Base-by-base conservation (phyloP, 2,113 vertebrate species). In the Muscicapa adusta region DNA sequence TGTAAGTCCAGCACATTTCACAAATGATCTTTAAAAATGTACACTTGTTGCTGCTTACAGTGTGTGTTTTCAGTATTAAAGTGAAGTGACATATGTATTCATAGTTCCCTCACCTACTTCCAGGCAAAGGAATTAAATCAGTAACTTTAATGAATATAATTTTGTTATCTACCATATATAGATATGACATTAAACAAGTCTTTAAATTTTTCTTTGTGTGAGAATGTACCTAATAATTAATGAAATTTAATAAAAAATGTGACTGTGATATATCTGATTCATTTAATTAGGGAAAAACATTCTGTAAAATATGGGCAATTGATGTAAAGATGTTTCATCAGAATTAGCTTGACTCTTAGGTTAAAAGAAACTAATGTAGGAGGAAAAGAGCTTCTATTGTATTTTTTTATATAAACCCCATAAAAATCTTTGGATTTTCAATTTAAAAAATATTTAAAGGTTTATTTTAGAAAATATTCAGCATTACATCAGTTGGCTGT, bases 241-340 rank as follows among this genome's bases (percentile, higher is more conserved):
- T 51, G 92, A 93, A 93, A 88, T 38, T 77, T 96, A 83, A 90
- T 94, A 93, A 93, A 91, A 93, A 93, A 91, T 94, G 53, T 95
- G 91, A 93, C 57, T 82, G 20, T 86, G 61, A 92, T 89, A 63
- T 91, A 91, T 66, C 83, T 93, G 82, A 94, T 82, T 90, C 78
- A 95, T 82, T 76, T 70, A 71, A 86, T 96, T 97, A 92, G 53
- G 73, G 72, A 88, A 86, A 94, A 94, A 88, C 68, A 67, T 95
- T 88, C 81, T 96, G 63, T 76, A 76, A 91, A 89, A 83, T 75
- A 73, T 51, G 57, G 86, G n/a, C 53, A 60, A 38, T 61, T 81
- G 86, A 92, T 78, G 38, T 51, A 82, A 92, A 95, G 67, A 81
- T 94, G 33, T 93, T 94, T 96, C 58, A 92, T 71, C 45, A 60